These are phyloP conservation scores for Dinomys branickii DNA, from an alignment of 2,113 vertebrate species.

Conservation along the genomic window DNA sequence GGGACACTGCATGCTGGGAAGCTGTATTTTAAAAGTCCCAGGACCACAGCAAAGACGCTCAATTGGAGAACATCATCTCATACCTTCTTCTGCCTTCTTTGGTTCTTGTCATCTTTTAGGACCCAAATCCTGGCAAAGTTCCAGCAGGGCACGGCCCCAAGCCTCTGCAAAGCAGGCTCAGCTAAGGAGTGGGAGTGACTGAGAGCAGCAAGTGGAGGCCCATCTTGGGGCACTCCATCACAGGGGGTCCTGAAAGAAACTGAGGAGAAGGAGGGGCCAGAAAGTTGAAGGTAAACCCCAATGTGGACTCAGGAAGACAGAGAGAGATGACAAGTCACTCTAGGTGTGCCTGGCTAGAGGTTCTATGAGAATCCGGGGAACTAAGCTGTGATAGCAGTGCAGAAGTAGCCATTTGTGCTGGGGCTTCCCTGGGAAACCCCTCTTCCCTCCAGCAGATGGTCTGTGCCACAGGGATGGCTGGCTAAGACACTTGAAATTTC, in stretches of 20 bases:
- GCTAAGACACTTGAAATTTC: slow-evolving; percentile 12
- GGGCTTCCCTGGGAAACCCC: background rate
- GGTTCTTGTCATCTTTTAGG: background rate
- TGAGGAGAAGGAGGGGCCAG: background rate
- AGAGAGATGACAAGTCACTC: background rate
- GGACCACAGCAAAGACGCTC: background rate
- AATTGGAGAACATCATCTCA: background rate
- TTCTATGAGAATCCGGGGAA: background rate
- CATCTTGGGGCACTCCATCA: background rate
- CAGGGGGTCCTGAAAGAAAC: background rate
- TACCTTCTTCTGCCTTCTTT: background rate
- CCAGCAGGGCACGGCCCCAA: background rate
- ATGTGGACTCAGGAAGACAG: background rate
- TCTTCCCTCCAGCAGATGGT: background rate
- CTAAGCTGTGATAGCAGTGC: background rate
- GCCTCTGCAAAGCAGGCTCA: background rate
- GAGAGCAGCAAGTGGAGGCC: background rate
- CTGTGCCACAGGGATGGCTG: background rate
- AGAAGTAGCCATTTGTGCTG: slow-evolving; percentile 4
- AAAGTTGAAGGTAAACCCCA: background rate
- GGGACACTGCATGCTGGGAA: background rate
- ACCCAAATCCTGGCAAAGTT: background rate
- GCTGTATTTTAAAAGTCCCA: background rate
- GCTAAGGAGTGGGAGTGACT: background rate
- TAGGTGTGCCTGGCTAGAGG: background rate